Evolutionary conservation across 2,113 vertebrate genomes (phyloP).

Genomic region (Manacus vitellinus): DNA sequence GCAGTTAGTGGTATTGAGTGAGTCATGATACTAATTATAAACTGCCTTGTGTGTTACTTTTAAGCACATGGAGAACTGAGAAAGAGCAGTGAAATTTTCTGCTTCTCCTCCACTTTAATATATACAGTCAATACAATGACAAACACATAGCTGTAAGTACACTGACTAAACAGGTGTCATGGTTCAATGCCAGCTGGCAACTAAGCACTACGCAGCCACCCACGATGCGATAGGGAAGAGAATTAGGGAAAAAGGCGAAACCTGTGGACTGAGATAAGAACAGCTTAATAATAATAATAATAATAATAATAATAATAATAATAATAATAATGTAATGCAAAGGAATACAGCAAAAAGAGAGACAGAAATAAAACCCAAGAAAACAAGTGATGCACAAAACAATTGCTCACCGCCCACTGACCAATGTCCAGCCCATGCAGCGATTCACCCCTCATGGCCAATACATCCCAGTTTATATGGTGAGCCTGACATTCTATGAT

Average conservation of each 20-base stretch:
- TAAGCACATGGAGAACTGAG: background rate
- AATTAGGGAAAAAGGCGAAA: background rate
- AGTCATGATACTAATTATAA: slow-evolving; percentile 72
- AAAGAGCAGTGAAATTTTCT: slow-evolving; percentile 5
- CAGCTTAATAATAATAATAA: background rate
- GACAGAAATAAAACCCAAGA: background rate
- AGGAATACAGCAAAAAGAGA: background rate
- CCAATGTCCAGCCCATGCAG: background rate
- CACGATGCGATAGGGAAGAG: background rate
- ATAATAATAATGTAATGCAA: background rate
- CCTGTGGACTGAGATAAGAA: background rate
- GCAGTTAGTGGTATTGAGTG: background rate
- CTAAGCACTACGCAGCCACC: background rate
- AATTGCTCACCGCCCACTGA: background rate
- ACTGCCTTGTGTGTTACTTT: background rate
- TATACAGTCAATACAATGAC: background rate
- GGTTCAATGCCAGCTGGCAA: background rate
- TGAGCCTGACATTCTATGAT: fast-evolving
- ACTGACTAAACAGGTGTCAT: background rate
- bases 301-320: background rate
- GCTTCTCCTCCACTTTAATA: background rate
- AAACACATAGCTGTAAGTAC: background rate
- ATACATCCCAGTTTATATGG: background rate
- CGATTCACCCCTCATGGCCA: background rate
- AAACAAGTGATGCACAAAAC: background rate